Base-by-base conservation (phyloP, 1,140 invertebrate species). In the Carposina sasakii region DNA sequence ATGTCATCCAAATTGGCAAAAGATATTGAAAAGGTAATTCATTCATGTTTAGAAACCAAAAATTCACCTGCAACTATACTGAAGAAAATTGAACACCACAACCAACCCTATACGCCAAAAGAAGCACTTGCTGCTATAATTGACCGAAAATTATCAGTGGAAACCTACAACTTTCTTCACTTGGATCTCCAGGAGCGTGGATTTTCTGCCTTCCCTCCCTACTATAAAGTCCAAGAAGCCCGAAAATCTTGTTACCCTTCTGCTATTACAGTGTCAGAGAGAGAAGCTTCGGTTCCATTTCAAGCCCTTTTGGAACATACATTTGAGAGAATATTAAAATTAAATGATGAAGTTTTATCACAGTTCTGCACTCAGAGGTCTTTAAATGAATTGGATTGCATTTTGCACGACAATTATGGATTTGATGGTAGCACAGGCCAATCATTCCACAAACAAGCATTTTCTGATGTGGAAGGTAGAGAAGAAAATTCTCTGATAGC, bases 351-450 rank as follows among this genome's bases (percentile, higher is more conserved):
- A 26, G 15, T 20, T 21, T 15, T 48, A 2, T 15, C 23, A 19
- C 16, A 36, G 30, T 48, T 39, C 16, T 39, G 34, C 15, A 28
- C 30, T 2, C n/a, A 30, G 26, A 2, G n/a, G 0, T 10, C 17
- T 0, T 21, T 21, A 17, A 15, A 48, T 10, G 2, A 31, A 8
- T 15, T 48, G 1, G 13, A 39, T 13, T 48, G 46, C 16, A 30
- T 13, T 2, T 30, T 48, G 6, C 22, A 40, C 12, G 46, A 23
- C 2, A 28, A 22, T 31, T 48, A 36, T 13, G 46, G 46, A 2
- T 48, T 48, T 17, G 46, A 48, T 24, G 46, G 46, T 19, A 39
- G 22, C n/a, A 48, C 46, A 20, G 34, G 46, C 1, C 46, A 48
- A 15, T 17, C 46, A 13, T 19, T 24, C 12, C 30, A 48, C 15